Evolutionary conservation across 1,140 invertebrate species (phyloP).

Genomic region (Lethrus apterus): DNA sequence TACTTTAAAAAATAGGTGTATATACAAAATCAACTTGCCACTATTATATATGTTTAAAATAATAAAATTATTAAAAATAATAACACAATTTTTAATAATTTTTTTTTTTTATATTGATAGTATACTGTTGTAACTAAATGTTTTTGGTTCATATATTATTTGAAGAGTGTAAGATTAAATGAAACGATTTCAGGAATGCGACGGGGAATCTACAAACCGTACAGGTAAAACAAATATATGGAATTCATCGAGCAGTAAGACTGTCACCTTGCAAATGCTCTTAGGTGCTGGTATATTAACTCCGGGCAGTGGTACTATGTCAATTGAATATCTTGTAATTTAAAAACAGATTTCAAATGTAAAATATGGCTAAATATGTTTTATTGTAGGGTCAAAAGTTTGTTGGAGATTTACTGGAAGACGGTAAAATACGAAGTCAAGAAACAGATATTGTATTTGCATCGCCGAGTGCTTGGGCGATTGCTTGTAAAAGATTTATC

Average conservation of each 20-base stretch:
- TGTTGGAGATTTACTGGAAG: slow-evolving; percentile 73
- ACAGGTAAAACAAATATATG: slow-evolving; percentile 32
- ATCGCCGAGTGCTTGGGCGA: slow-evolving; percentile 88
- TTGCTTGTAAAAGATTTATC: slow-evolving; percentile 83
- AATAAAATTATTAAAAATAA: no score
- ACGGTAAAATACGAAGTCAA: slow-evolving; percentile 83
- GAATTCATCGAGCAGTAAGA: slow-evolving; percentile 51
- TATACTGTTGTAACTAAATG: no score
- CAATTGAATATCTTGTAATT: slow-evolving; percentile 77
- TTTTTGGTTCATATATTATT: no score
- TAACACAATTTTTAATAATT: no score
- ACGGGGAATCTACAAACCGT: slow-evolving; percentile 45
- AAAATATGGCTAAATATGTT: slow-evolving; percentile 12
- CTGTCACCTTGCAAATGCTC: slow-evolving; percentile 77
- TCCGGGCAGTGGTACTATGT: slow-evolving; percentile 72
- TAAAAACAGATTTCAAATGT: slow-evolving; percentile 2
- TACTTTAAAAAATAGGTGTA: no score
- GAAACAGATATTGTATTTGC: slow-evolving; percentile 81
- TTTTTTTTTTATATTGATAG: no score
- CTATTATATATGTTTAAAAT: no score
- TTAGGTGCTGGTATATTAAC: slow-evolving; percentile 73
- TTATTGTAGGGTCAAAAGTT: slow-evolving; percentile 72
- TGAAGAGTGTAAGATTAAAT: no score
- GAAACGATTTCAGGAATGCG: slow-evolving; percentile 42
- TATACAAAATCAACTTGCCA: no score